Evolutionary conservation across 64 coral and sea anemone genomes (phyloP), one percentile per base, ranked within the genome.

Genomic region (Platygyra sinensis): DNA sequence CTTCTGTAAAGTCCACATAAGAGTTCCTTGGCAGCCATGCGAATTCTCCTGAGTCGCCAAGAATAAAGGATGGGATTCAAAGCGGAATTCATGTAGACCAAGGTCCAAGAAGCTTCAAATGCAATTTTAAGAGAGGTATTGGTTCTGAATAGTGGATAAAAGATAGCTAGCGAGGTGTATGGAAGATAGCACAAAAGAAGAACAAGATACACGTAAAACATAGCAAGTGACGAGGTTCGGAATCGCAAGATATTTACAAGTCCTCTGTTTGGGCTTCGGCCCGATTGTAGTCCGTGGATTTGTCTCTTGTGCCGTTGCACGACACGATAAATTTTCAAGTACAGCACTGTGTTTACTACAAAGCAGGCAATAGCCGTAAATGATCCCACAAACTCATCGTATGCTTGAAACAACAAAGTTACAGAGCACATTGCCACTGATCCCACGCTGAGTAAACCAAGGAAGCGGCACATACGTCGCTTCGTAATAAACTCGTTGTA

Each of bases 401-500:
- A 49, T 76, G 32, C 33, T 1, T 36, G 74, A 24, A 76, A n/a
- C 1, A 18, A 76, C 15, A 76, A 5, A 22, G 74, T 76, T 17
- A 49, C 16, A 9, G 31, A 7, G 22, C 74, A 76, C 10, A 76
- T 39, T 8, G 22, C 9, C 10, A 50, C 7, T 3, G 74, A 39
- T 16, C 3, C 15, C 0, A 76, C 3, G 19, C 32, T 49, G 8
- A 49, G 33, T 0, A 76, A 5, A 76, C 33, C 74, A 20, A 76
- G 74, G 20, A 49, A 76, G 5, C 39, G 51, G 9, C 3, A 76
- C 8, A 76, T 36, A 5, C 85, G 85, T 14, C 69, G 71, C 7
- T 60, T 20, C 15, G 85, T 87, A 18, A 87, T 31, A 17, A 87
- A 27, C 32, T 52, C 3, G 8, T 22, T 87, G 55, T 87, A 87